Evolutionary conservation across 2,888 invertebrate species (phyloP).

Genomic region (Ditula angustiorana): DNA sequence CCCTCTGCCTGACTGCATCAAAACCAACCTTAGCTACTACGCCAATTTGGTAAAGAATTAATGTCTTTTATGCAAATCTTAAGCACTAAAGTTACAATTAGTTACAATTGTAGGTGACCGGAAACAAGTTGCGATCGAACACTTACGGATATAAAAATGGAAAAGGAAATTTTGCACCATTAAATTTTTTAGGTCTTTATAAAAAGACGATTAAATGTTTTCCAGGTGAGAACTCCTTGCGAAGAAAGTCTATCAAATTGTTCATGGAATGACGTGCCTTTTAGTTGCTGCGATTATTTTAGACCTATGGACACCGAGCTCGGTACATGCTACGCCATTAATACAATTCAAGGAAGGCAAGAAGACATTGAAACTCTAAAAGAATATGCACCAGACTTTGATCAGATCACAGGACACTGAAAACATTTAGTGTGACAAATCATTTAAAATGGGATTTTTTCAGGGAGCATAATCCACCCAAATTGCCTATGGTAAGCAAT

Average conservation of each 20-base stretch:
- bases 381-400: neutral
- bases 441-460: slow-evolving; percentile 39
- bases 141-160: no score
- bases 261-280: slow-evolving; percentile 85
- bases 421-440: no score
- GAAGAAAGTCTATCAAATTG: slow-evolving; percentile 84
- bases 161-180: no score
- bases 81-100: no score
- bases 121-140: no score
- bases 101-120: no score
- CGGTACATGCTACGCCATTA: slow-evolving; percentile 88
- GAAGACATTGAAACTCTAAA: neutral
- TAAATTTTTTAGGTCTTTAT: no score
- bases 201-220: neutral
- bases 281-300: slow-evolving; percentile 89
- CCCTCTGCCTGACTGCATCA: slow-evolving; percentile 83
- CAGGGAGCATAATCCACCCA: slow-evolving; percentile 73
- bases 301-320: slow-evolving; percentile 88
- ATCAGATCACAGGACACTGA: no score
- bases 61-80: neutral
- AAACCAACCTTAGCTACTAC: slow-evolving; percentile 85
- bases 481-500: slow-evolving; percentile 87
- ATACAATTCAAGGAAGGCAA: slow-evolving; percentile 87
- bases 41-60: slow-evolving; percentile 80
- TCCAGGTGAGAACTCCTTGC: slow-evolving; percentile 85